Evolutionary conservation across 2,113 vertebrate species (phyloP), one percentile per base, ranked within the genome.

Genomic region (Cryptotis parvus): DNA sequence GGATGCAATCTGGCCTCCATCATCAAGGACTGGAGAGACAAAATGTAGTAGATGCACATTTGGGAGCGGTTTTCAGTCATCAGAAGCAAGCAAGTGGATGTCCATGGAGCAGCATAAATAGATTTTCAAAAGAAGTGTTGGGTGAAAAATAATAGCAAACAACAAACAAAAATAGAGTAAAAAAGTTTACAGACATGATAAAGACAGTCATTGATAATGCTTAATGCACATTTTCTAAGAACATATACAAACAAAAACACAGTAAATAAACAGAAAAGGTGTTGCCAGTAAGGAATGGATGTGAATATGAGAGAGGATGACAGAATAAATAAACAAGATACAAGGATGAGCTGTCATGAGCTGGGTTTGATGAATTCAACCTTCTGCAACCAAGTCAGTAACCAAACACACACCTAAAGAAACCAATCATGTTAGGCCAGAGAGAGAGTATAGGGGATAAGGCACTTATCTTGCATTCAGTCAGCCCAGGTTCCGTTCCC

Each of bases 1-100:
- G 52, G 73, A 92, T 75, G 74, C 66, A 86, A 79, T 85, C 75
- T 90, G 66, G 55, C 61, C 85, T 93, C 74, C 83, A 86, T 94
- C 89, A 85, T 83, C 10, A 9, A 76, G 72, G 37, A 83, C 14
- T 27, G 29, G 49, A 86, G n/a, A 87, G 31, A 27, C 43, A 15
- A 85, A 87, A 83, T 58, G 29, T 45, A 55, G 55, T 87, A 72
- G 85, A 66, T 2, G 35, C 27, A 75, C 55, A 15, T 69, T 79
- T 33, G 14, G 45, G 45, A 91, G 55, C 72, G 10, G 26, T 94
- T 87, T 58, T 41, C n/a, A 81, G 93, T 41, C 74, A 61, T 45
- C 55, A 58, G 45, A 95, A 91, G n/a, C 85, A 93, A 89, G 39
- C 33, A 45, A 52, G 66, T 68, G 49, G 29, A 52, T 70, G 39